A percentile compares a stretch with the other conserved stretches of the same genome.
These are phyloP conservation scores for Orthosia gracilis DNA, from an alignment of 2,888 invertebrate genomes.

Conservation along the genomic window DNA sequence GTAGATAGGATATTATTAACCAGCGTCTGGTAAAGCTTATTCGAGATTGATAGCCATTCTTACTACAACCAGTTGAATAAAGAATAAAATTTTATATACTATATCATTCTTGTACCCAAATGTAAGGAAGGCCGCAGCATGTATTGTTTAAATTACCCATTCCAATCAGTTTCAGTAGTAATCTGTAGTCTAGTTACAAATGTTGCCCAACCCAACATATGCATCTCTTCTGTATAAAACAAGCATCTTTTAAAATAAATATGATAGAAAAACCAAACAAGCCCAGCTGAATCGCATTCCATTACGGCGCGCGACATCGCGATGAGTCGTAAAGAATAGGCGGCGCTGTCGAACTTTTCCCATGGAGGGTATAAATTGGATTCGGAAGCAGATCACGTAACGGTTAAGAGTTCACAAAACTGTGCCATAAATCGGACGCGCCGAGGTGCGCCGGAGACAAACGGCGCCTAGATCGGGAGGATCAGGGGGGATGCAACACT, in stretches of 20 bases:
- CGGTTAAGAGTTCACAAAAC: conserved; percentile 91
- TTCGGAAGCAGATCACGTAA: conserved; percentile 91
- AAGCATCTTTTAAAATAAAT: not conserved
- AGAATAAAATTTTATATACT: too few relatives aligned
- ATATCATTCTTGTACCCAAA: too few relatives aligned
- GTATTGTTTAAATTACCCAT: too few relatives aligned
- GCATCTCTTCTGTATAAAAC: not conserved
- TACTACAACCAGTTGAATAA: too few relatives aligned
- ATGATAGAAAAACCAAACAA: conserved; percentile 57
- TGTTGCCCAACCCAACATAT: not conserved
- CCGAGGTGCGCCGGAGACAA: conserved; percentile 90
- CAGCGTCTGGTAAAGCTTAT: too few relatives aligned
- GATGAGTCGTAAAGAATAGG: conserved; percentile 89
- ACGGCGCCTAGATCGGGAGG: conserved; percentile 82
- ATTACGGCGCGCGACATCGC: conserved; percentile 77
- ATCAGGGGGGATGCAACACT: conserved; percentile 58
- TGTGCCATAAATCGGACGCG: conserved; percentile 91
- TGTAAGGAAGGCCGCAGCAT: too few relatives aligned
- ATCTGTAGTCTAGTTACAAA: not conserved
- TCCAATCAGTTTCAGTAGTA: too few relatives aligned
- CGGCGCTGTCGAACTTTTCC: conserved; percentile 86
- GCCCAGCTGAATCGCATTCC: conserved; percentile 64
- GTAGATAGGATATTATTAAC: not conserved
- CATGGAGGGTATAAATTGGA: conserved; percentile 90
- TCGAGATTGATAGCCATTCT: too few relatives aligned